Conservation (phyloP, 2,888 invertebrate species). For the Tipula vernalis region DNA sequence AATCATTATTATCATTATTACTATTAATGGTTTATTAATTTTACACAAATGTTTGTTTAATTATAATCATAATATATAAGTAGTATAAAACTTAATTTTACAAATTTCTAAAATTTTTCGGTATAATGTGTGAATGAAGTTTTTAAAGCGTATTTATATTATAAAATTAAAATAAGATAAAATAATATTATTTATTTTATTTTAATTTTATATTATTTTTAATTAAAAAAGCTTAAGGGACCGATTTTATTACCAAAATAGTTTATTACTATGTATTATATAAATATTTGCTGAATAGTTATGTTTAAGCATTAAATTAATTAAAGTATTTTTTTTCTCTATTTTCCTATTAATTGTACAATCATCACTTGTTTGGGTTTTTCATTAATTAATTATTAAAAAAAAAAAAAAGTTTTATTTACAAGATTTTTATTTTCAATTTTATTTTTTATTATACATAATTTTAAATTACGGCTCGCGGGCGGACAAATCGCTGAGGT, state of each 20-base stretch:
- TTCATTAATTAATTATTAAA: neutral
- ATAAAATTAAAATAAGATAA: neutral
- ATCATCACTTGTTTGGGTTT: neutral
- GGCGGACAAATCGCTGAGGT: neutral
- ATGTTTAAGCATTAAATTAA: neutral
- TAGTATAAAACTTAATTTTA: neutral
- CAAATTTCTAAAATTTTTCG: neutral
- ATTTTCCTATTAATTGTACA: neutral
- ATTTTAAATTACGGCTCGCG: neutral
- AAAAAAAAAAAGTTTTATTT: neutral
- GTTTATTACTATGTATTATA: neutral
- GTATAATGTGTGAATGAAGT: neutral
- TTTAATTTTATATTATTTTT: neutral
- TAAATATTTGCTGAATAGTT: neutral
- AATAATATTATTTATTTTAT: neutral
- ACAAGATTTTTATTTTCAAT: neutral
- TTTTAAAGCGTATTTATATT: neutral
- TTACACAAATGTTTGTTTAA: neutral
- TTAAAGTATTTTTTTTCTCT: neutral
- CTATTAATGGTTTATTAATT: neutral
- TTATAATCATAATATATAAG: neutral
- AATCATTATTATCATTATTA: neutral
- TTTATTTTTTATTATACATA: neutral
- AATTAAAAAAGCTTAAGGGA: neutral
- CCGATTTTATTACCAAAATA: neutral